Evolutionary conservation across 2,888 invertebrate genomes (phyloP), one percentile per base, ranked within the genome.

Genomic region (Junonia oenone): DNA sequence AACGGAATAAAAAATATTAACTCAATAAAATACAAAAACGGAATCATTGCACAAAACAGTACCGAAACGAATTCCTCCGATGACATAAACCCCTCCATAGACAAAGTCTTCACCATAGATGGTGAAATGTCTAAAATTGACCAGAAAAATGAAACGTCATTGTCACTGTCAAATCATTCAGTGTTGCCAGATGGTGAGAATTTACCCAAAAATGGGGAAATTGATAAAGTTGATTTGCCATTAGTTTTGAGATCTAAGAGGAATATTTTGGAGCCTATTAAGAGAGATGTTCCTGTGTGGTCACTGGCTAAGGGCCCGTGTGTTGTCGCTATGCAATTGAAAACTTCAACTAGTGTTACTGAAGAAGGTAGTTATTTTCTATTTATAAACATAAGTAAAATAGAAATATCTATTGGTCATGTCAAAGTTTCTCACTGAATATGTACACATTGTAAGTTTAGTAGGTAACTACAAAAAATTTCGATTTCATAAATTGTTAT

Each of bases 271-370:
- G 90, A 90, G 64, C 91, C 91, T 22, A 73, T 91, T 14, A 82
- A 76, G 47, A 78, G 81, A 31, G 85, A 84, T 37, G 71, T 70
- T 2, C 91, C 91, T 0, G 64, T 75, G 1, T 91, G 91, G 91
- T 89, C 90, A 2, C 61, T 91, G 26, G 91, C 90, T 0, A 90
- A 88, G 56, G 89, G 89, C 0, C 86, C 89, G 0, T 76, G 78
- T 67, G 78, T 88, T 8, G 79, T 88, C 37, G 81, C 77, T 2
- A 81, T 87, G 83, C 76, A 78, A 59, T 51, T 61, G 26, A 77
- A 65, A 61, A 88, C 87, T 61, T 59, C 65, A 0, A 59, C 60
- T 27, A 58, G 40, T 47, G 31, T 50, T 17, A 71, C 65, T 15
- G 62, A 61, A 35, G 68, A 68, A 55, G 72, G 75, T 75, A 55